Evolutionary conservation across 2,888 invertebrate genomes (phyloP).

Genomic region (Stramonita haemastoma): DNA sequence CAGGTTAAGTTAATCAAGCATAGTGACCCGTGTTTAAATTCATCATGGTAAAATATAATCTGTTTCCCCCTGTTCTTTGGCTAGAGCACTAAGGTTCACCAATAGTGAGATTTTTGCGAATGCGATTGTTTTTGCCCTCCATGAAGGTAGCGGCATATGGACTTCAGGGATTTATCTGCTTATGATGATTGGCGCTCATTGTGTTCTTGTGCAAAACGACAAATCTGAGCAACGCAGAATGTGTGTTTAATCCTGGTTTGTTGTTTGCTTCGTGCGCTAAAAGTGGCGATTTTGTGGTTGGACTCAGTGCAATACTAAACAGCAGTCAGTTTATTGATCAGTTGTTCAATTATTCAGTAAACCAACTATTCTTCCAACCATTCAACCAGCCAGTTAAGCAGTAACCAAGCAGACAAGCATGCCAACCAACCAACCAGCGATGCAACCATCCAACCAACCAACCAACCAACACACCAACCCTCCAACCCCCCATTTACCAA

Average conservation of each 20-base stretch:
- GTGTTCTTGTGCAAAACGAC: not conserved
- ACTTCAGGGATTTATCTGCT: too few relatives aligned
- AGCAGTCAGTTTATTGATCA: not conserved
- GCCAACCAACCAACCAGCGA: not conserved
- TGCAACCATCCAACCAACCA: not conserved
- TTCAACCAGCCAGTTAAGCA: not conserved
- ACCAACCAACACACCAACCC: conserved; percentile 17
- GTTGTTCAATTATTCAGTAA: not conserved
- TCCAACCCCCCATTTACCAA: not conserved
- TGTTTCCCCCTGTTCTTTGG: too few relatives aligned
- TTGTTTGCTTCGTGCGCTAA: not conserved
- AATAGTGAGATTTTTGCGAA: too few relatives aligned
- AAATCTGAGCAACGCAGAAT: not conserved
- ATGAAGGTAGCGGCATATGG: too few relatives aligned
- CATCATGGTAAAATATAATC: too few relatives aligned
- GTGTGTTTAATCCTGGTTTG: not conserved
- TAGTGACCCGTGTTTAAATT: too few relatives aligned
- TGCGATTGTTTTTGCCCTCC: too few relatives aligned
- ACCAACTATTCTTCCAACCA: not conserved
- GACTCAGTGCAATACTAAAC: not conserved
- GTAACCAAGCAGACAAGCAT: not conserved
- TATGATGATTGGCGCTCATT: not conserved
- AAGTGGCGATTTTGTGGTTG: not conserved
- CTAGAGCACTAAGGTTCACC: too few relatives aligned
- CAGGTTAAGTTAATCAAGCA: too few relatives aligned